These are phyloP conservation scores for Chymomyza amoena DNA, from an alignment of 2,888 invertebrate species.

Conservation along the genomic window DNA sequence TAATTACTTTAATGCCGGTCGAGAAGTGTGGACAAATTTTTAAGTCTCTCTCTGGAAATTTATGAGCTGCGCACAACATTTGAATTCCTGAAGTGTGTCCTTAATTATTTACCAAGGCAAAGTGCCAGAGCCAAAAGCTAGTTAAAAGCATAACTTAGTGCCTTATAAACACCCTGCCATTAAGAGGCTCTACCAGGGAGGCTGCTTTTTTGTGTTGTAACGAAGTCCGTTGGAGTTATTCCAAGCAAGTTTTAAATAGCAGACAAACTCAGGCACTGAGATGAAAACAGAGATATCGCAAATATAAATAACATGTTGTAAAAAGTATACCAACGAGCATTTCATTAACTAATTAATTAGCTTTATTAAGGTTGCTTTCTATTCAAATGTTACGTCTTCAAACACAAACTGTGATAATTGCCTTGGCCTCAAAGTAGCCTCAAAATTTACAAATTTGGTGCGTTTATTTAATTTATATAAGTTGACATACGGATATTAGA, in stretches of 20 bases:
- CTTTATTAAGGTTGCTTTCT: not conserved
- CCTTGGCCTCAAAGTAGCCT: not conserved
- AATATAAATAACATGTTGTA: not conserved
- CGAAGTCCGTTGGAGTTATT: not conserved
- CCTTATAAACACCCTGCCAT: not conserved
- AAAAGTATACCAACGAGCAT: not conserved
- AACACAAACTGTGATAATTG: not conserved
- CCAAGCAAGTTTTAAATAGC: not conserved
- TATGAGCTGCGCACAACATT: constrained; percentile 39
- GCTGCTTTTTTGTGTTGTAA: not conserved
- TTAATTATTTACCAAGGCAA: constrained; percentile 43
- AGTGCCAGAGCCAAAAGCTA: not conserved
- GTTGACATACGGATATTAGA: not conserved
- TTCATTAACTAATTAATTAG: constrained; percentile 1
- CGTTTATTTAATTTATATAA: not conserved
- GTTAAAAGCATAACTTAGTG: not conserved
- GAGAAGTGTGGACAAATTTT: constrained; percentile 4
- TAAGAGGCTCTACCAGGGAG: not conserved
- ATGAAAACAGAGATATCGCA: not conserved
- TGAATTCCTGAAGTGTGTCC: constrained; percentile 46
- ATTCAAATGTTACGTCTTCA: constrained; percentile 23
- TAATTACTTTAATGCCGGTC: constrained; percentile 6
- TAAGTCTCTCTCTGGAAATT: constrained; percentile 34
- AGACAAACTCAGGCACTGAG: not conserved
- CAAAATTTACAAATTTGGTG: not conserved